phyloP scores from a whole-genome alignment of 2,113 vertebrate species.

The Coryphaenoides rupestris region DNA sequence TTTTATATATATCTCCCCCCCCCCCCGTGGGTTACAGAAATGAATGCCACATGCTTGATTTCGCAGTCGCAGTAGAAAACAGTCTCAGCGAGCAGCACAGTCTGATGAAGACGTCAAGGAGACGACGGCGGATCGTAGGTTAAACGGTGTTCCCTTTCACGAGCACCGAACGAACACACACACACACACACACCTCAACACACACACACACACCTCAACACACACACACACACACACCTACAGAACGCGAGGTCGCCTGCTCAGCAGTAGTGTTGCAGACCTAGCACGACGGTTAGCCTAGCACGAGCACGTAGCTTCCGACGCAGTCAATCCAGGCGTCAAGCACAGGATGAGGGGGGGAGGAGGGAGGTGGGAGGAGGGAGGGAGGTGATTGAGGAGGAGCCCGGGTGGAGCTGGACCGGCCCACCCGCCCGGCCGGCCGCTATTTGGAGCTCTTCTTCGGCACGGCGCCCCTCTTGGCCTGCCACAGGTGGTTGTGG shows the following conservation, averaged over 20 bases:
- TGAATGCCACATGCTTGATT: conserved; percentile 64
- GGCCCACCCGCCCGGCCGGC: background rate
- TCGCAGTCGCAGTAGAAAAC: conserved; percentile 49
- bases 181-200: background rate
- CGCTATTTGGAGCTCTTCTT: conserved; percentile 79
- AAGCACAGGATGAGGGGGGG: background rate
- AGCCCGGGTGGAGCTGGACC: too few species aligned
- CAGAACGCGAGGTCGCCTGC: background rate
- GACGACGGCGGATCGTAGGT: too few species aligned
- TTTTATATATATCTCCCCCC: too few species aligned
- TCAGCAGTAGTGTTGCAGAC: too few species aligned
- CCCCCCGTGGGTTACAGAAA: conserved; percentile 29
- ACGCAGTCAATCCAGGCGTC: background rate
- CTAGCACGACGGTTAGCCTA: too few species aligned
- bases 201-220: background rate
- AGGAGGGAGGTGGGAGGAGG: background rate
- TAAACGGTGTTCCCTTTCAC: too few species aligned
- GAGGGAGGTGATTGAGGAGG: background rate
- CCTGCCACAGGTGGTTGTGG: conserved; percentile 95
- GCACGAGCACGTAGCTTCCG: too few species aligned
- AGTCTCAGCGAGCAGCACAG: too few species aligned
- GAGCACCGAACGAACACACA: background rate
- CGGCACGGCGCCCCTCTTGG: conserved; percentile 80
- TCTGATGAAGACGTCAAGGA: too few species aligned
- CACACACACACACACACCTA: background rate